Conservation (phyloP, 2,797 vertebrate genomes). For the Labroides dimidiatus region DNA sequence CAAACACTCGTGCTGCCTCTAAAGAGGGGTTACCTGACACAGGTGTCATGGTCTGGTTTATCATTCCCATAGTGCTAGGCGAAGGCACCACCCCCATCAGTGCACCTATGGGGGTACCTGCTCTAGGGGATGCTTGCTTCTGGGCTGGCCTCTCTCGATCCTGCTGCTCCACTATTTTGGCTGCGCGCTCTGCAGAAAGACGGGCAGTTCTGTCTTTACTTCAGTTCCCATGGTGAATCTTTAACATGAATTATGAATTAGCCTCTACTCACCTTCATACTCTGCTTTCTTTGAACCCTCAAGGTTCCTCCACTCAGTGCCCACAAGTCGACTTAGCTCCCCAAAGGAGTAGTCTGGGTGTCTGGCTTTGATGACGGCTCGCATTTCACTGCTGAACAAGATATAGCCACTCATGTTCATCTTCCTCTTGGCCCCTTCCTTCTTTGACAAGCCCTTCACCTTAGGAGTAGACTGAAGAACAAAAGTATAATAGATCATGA, state of each 20-base stretch:
- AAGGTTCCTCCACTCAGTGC: conserved; percentile 98
- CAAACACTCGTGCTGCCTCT: conserved; percentile 80
- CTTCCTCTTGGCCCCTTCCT: conserved; percentile 98
- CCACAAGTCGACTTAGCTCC: conserved; percentile 97
- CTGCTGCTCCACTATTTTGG: conserved; percentile 99
- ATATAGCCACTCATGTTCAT: conserved; percentile 99
- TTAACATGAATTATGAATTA: background rate
- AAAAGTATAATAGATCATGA: background rate
- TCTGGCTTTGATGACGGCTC: conserved; percentile 97
- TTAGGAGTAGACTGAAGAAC: conserved; percentile 92
- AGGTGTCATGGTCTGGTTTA: conserved; percentile 99
- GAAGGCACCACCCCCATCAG: conserved; percentile 98
- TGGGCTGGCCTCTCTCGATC: conserved; percentile 96
- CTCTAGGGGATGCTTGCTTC: conserved; percentile 95
- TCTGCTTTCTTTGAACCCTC: conserved; percentile 96
- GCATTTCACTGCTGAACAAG: conserved; percentile 99
- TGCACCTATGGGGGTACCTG: conserved; percentile 97
- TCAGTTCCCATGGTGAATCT: background rate
- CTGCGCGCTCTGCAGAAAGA: conserved; percentile 92
- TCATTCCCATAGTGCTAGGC: conserved; percentile 99
- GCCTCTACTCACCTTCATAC: conserved; percentile 92
- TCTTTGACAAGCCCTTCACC: conserved; percentile 94
- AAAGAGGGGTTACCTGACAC: conserved; percentile 94
- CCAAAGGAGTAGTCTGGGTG: conserved; percentile 98
- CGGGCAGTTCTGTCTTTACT: conserved; percentile 6